Conservation (phyloP, 2,888 invertebrate genomes). For the Troglohyphantes excavatus region DNA sequence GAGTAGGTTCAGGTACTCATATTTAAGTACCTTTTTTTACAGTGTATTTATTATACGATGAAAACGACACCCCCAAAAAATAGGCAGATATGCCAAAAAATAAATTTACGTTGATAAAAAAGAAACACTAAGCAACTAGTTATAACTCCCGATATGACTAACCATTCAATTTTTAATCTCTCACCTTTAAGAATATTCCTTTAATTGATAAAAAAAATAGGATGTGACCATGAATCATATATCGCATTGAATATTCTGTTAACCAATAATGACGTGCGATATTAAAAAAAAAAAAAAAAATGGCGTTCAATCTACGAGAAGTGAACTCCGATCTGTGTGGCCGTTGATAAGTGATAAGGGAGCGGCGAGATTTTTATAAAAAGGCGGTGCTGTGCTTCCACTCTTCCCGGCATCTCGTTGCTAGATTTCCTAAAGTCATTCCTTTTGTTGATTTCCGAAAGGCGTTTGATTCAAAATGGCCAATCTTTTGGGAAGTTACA, state of each 20-base stretch:
- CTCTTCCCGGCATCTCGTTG: conserved; percentile 59
- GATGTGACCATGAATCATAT: conserved; percentile 67
- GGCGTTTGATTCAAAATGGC: conserved; percentile 54
- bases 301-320: conserved; percentile 45
- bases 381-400: neutral
- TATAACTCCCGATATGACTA: neutral
- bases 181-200: neutral
- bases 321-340: conserved; percentile 21
- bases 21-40: no score
- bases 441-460: conserved; percentile 21
- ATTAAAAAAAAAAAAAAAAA: conserved; percentile 10
- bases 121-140: neutral
- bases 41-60: no score
- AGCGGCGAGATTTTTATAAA: conserved; percentile 35
- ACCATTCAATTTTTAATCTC: neutral
- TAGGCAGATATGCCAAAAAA: no score
- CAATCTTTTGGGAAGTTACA: conserved; percentile 72
- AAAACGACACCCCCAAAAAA: no score
- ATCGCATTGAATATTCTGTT: conserved; percentile 47
- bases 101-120: no score
- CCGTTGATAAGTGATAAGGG: conserved; percentile 42
- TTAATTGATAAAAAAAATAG: neutral
- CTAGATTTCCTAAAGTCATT: conserved; percentile 28
- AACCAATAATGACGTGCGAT: conserved; percentile 33
- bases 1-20: no score